A percentile compares a stretch with the other conserved stretches of the same genome.
Evolutionary conservation across 2,888 invertebrate species (phyloP).

Genomic region (Deladenus siricidicola): DNA sequence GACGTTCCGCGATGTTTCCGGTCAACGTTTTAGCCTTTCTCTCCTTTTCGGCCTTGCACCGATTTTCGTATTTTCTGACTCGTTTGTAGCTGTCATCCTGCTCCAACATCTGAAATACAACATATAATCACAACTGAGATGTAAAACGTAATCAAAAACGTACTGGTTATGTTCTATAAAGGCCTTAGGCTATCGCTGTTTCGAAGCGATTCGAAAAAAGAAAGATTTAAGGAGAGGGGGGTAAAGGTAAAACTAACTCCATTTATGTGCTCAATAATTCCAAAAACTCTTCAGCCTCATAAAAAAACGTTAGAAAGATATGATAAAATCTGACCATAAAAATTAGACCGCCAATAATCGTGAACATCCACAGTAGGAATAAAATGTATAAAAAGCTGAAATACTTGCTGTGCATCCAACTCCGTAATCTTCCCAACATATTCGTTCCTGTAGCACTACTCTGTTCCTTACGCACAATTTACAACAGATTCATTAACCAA

Average conservation of each 20-base stretch:
- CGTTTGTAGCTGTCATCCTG: not conserved
- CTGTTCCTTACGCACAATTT: too few relatives aligned
- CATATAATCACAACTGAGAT: not conserved
- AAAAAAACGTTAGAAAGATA: too few relatives aligned
- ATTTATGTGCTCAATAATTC: too few relatives aligned
- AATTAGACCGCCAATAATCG: not conserved
- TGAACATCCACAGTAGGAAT: not conserved
- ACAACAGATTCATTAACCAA: too few relatives aligned
- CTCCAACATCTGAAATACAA: not conserved
- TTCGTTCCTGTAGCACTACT: too few relatives aligned
- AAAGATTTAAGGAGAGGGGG: too few relatives aligned
- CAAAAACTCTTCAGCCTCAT: too few relatives aligned
- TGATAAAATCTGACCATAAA: not conserved
- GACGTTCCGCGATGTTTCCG: not conserved
- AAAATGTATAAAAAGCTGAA: not conserved
- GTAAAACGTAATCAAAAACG: not conserved
- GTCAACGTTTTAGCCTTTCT: not conserved
- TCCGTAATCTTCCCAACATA: too few relatives aligned
- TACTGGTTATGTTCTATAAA: not conserved
- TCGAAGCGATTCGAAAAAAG: too few relatives aligned
- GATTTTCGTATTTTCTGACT: not conserved
- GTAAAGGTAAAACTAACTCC: too few relatives aligned
- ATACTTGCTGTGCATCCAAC: not conserved
- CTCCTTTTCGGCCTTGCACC: not conserved
- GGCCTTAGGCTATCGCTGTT: too few relatives aligned